Conservation (phyloP, 2,797 vertebrate species). For the Tolypeutes matacus region DNA sequence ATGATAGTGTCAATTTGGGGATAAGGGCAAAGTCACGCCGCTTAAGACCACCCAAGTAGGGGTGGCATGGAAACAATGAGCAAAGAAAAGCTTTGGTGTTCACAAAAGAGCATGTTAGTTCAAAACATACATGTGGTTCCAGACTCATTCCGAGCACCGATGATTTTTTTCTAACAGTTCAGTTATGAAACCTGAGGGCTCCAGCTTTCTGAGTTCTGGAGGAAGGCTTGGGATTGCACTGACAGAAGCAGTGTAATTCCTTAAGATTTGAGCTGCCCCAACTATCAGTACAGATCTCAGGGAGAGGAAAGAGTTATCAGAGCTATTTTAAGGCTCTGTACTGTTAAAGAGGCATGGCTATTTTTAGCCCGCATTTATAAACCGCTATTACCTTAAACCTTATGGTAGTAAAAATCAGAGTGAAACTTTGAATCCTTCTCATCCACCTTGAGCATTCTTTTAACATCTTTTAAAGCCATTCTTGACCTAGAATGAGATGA, state of each 20-base stretch:
- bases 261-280: not conserved
- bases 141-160: not conserved
- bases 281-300: not conserved
- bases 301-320: not conserved
- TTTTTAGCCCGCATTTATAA: slow-evolving; percentile 66
- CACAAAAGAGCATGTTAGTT: not conserved
- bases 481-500: not conserved
- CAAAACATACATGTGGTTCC: not conserved
- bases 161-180: not conserved
- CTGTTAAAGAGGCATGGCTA: slow-evolving; percentile 33
- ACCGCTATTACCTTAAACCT: slow-evolving; percentile 52
- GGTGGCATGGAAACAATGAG: not conserved
- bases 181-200: not conserved
- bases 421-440: not conserved
- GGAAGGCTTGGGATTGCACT: not conserved
- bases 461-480: slow-evolving; percentile 19
- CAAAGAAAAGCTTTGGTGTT: not conserved
- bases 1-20: not conserved
- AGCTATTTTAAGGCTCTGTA: slow-evolving; percentile 62
- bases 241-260: not conserved
- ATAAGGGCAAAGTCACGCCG: not conserved
- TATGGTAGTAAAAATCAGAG: not conserved
- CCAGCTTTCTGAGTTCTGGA: not conserved
- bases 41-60: not conserved
- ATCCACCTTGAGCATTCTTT: not conserved